Conservation (phyloP, 2,888 invertebrate species). For the Automeris io region DNA sequence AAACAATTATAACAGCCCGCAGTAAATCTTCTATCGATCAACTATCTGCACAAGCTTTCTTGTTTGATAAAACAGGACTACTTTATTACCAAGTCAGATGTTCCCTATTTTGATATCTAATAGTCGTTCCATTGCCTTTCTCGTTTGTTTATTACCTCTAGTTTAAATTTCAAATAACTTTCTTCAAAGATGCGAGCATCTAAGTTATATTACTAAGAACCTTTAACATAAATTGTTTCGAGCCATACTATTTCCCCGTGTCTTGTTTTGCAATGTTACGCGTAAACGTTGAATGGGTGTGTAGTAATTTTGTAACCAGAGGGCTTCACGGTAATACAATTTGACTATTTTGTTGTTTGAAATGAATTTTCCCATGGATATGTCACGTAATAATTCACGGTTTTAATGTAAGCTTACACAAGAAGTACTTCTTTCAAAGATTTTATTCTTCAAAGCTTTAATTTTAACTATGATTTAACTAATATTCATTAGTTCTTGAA, state of each 20-base stretch:
- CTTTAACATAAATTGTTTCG: not conserved
- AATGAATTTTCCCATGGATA: not conserved
- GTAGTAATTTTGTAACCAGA: not conserved
- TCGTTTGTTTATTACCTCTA: not conserved
- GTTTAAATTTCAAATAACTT: constrained; percentile 1
- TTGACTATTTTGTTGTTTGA: not conserved
- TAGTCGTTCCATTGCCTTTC: constrained; percentile 1
- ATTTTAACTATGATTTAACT: too few species aligned
- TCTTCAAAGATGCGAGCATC: not conserved
- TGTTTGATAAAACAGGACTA: not conserved
- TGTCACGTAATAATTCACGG: too few species aligned
- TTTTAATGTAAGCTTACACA: too few species aligned
- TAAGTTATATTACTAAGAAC: not conserved
- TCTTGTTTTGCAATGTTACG: not conserved
- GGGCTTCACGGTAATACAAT: not conserved
- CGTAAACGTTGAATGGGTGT: not conserved
- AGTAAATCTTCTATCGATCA: too few species aligned
- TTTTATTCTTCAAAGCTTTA: too few species aligned
- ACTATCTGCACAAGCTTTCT: too few species aligned
- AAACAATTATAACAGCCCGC: too few species aligned
- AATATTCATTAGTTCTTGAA: too few species aligned
- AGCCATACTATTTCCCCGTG: not conserved
- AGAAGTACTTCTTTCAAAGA: too few species aligned
- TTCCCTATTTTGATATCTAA: not conserved
- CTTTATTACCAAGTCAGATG: not conserved